Conservation (phyloP, 1,140 invertebrate species). For the Euglossa dilemma region DNA sequence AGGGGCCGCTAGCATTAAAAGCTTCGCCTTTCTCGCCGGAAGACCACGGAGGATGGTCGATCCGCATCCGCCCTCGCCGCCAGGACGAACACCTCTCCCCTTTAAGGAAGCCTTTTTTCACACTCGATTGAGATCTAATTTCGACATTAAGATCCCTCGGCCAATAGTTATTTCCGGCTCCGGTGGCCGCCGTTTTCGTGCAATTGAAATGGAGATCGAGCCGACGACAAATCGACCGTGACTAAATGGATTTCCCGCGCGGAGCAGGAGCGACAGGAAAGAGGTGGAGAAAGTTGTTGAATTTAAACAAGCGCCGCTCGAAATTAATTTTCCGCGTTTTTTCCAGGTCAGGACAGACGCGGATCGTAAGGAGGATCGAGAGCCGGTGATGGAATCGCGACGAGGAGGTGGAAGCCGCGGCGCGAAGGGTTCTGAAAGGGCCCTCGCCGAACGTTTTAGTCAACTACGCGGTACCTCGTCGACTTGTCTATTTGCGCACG, state of each 20-base stretch:
- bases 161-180: constrained; percentile 8
- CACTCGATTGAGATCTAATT: constrained; percentile 52
- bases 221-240: constrained; percentile 33
- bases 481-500: constrained; percentile 31
- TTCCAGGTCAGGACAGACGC: too few relatives aligned
- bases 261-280: not conserved
- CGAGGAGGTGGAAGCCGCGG: not conserved
- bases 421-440: not conserved
- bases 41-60: too few relatives aligned
- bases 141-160: constrained; percentile 33
- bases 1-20: too few relatives aligned
- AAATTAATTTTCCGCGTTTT: constrained; percentile 29
- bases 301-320: constrained; percentile 29
- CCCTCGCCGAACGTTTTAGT: constrained; percentile 3
- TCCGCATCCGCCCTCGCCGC: too few relatives aligned
- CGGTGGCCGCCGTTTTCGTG: not conserved
- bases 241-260: constrained; percentile 18
- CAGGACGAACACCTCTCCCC: not conserved
- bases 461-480: constrained; percentile 11
- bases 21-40: too few relatives aligned
- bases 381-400: not conserved
- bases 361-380: too few relatives aligned
- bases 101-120: not conserved
- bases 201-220: constrained; percentile 32
- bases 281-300: constrained; percentile 6